Evolutionary conservation across 2,797 vertebrate genomes (phyloP), one percentile per base, ranked within the genome.

Genomic region (Esox lucius): DNA sequence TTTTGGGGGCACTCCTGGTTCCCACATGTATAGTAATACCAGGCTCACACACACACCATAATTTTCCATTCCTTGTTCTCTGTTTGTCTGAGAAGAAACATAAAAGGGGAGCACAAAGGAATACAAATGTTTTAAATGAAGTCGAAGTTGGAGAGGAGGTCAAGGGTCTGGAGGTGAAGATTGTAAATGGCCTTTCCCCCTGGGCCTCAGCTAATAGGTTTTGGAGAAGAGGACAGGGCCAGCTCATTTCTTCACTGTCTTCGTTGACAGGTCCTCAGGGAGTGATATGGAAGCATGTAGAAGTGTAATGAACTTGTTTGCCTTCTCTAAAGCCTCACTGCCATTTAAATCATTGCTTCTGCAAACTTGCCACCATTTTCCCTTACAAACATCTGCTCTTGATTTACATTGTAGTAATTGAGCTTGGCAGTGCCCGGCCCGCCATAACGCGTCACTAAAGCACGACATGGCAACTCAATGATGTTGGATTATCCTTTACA

Each of bases 261-360:
- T 89, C 85, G 80, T 68, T 83, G 89, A 91, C 87, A 80, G 83
- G 84, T 91, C 92, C 91, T 91, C 72, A 81, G 93, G 93, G 93
- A 94, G 91, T 83, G 85, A 93, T 92, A 88, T 87, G 89, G 87
- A 90, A 91, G 92, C 87, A 91, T 90, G 90, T 56, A 56, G 88
- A 92, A 86, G 89, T 90, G 91, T 93, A 93, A 94, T 93, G 91
- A 93, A 94, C 92, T 92, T 88, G 89, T 93, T 94, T 93, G 90
- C 90, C 87, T 91, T 89, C 84, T 90, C 88, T 90, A 85, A 89
- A 89, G 81, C 86, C 77, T 72, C 0, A 72, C 90, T 92, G 92
- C 92, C 93, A 91, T 87, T 81, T 94, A 93, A 94, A 94, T 94
- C 93, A 93, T 85, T 75, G 48, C 84, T 16, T 80, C 79, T 85